Conservation (phyloP, 2,113 vertebrate genomes). For the Odocoileus virginianus region DNA sequence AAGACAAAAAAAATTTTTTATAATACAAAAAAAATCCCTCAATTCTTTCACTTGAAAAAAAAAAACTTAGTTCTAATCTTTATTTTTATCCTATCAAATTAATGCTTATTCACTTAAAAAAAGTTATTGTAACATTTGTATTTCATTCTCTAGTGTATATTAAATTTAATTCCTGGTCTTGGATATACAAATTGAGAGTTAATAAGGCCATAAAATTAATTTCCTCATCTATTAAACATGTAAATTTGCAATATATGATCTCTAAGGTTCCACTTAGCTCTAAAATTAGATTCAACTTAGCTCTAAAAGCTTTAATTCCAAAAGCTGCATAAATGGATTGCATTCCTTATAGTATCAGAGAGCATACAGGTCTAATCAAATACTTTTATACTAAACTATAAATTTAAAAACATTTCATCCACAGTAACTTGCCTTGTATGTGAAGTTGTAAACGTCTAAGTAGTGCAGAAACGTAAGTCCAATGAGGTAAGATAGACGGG, state of each 20-base stretch:
- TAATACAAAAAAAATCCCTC: not conserved
- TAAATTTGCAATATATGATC: not conserved
- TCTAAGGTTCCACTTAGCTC: not conserved
- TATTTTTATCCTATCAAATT: constrained; percentile 4
- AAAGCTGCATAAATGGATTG: not conserved
- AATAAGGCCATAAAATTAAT: constrained; percentile 15
- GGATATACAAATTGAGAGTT: not conserved
- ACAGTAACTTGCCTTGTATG: constrained; percentile 79
- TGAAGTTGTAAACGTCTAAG: constrained; percentile 82
- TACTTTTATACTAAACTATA: not conserved
- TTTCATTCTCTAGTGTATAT: not conserved
- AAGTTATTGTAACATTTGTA: not conserved
- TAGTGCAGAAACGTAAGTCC: constrained; percentile 85
- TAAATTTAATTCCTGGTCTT: constrained; percentile 34
- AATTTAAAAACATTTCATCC: not conserved
- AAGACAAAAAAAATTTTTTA: not conserved
- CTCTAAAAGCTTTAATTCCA: constrained; percentile 1
- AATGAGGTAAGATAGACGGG: constrained; percentile 78
- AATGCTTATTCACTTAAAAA: not conserved
- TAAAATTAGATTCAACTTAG: not conserved
- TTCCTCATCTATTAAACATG: not conserved
- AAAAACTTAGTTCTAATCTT: not conserved
- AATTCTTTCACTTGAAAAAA: not conserved
- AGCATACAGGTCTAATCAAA: not conserved
- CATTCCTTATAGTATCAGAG: not conserved